Conservation (phyloP, 2,888 invertebrate species). For the Liodrosophila aerea region DNA sequence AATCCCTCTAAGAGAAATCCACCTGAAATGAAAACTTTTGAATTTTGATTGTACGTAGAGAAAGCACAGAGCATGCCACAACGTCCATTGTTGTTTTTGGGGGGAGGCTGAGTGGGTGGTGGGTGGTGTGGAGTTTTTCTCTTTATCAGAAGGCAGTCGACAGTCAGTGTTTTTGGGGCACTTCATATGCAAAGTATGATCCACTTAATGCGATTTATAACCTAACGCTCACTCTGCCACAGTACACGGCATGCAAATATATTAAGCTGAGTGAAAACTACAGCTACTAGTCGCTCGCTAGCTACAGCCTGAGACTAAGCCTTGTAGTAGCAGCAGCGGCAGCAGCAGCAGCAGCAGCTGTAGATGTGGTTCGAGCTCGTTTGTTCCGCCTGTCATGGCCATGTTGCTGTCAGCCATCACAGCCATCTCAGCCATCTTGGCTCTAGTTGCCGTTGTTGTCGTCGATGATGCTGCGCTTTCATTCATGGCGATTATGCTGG, state of each 20-base stretch:
- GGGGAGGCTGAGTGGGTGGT: too few relatives aligned
- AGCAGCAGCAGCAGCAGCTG: constrained; percentile 25
- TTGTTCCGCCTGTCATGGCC: constrained; percentile 70
- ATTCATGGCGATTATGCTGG: constrained; percentile 72
- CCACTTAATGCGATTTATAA: constrained; percentile 79
- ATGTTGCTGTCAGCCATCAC: constrained; percentile 61
- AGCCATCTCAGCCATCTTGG: constrained; percentile 18
- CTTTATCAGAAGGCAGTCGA: constrained; percentile 57
- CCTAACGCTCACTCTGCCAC: constrained; percentile 40
- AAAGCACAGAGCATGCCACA: not conserved
- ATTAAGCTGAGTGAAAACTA: constrained; percentile 50
- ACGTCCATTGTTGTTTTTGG: constrained; percentile 37
- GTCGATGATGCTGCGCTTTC: constrained; percentile 74
- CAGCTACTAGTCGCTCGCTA: constrained; percentile 15
- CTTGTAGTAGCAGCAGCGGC: constrained; percentile 11
- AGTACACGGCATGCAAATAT: constrained; percentile 51
- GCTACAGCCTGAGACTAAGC: constrained; percentile 1
- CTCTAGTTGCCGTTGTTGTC: constrained; percentile 13
- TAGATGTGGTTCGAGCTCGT: constrained; percentile 57
- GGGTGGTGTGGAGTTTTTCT: too few relatives aligned
- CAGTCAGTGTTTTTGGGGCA: constrained; percentile 43
- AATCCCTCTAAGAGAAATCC: constrained; percentile 43
- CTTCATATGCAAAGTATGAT: constrained; percentile 79
- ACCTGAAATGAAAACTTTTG: constrained; percentile 77
- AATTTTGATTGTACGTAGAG: constrained; percentile 67